Conservation (phyloP, 2,113 vertebrate genomes). For the Ursus arctos region DNA sequence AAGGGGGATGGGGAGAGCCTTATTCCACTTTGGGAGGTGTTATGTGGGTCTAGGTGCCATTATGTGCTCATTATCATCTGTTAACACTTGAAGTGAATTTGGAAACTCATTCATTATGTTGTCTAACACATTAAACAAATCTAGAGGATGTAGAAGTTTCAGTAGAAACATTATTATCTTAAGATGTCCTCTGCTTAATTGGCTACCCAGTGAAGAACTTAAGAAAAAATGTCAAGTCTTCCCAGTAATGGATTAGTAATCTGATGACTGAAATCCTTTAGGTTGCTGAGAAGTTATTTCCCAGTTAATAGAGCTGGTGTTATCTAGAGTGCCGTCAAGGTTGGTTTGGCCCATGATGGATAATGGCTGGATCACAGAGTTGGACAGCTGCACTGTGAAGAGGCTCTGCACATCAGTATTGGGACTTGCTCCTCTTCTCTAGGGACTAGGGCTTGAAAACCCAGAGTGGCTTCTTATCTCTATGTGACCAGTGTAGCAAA, state of each 20-base stretch:
- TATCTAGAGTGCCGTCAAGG: constrained; percentile 67
- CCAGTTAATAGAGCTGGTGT: constrained; percentile 80
- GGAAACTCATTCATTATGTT: constrained; percentile 24
- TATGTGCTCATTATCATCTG: background rate
- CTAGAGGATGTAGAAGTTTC: constrained; percentile 1
- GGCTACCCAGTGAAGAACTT: constrained; percentile 67
- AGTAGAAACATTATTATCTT: constrained; percentile 64
- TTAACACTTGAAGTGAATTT: constrained; percentile 21
- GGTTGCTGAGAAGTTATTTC: constrained; percentile 73
- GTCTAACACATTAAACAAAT: constrained; percentile 52
- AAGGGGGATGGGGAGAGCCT: background rate
- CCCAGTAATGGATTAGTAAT: constrained; percentile 70
- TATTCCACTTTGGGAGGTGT: background rate
- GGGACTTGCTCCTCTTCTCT: constrained; percentile 28
- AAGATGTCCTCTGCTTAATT: constrained; percentile 61
- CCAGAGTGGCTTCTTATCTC: background rate
- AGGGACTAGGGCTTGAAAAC: background rate
- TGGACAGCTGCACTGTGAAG: constrained; percentile 62
- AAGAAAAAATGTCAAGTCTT: constrained; percentile 59
- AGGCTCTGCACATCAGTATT: background rate
- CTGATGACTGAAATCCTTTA: constrained; percentile 70
- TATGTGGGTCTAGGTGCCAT: background rate
- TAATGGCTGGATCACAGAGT: constrained; percentile 67
- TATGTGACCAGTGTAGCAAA: background rate
- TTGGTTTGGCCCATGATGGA: constrained; percentile 75